Evolutionary conservation across 2,797 vertebrate species (phyloP), one percentile per base, ranked within the genome.

Genomic region (Megalops cyprinoides): DNA sequence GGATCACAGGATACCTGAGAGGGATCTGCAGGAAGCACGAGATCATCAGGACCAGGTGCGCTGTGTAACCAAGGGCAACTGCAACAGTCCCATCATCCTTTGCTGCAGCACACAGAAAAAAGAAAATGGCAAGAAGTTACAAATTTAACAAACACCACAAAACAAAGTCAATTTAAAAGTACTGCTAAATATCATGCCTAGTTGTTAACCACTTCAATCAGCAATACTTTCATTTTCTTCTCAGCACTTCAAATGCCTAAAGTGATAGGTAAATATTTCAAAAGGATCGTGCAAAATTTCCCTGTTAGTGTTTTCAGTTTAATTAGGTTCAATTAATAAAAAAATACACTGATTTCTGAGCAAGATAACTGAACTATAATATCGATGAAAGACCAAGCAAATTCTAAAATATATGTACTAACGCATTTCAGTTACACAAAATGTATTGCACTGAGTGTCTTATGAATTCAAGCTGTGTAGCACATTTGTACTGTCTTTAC

Each of bases 21-120:
- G 98, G 98, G 85, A 98, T 94, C 95, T 99, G 97, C 53, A 99
- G 94, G 94, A 99, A 98, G 95, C 94, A 97, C 73, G 98, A 98
- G 83, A 99, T 96, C 98, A 98, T 99, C 85, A 98, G 96, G 86
- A 99, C 97, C 92, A 99, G 91, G 92, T 99, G 98, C 58, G 97
- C 95, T 0, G 98, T 99, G 88, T 99, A 99, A 90, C 98, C 98
- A 88, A 99, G 94, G 84, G 98, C 97, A 55, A 98, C 98, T 0
- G 98, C 96, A 69, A 99, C 95, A 86, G 96, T 99, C 87, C 97
- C 97, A 42, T 99, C 98, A 86, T 99, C 98, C 91, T 96, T 99
- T 80, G 96, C 98, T 99, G 94, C 65, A 76, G 90, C 88, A 74
- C 81, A 83, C 0, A 56, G 60, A 79, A 79, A 39, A 49, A 53